Evolutionary conservation across 2,113 vertebrate genomes (phyloP).

Genomic region (Pogonocichla stellata): DNA sequence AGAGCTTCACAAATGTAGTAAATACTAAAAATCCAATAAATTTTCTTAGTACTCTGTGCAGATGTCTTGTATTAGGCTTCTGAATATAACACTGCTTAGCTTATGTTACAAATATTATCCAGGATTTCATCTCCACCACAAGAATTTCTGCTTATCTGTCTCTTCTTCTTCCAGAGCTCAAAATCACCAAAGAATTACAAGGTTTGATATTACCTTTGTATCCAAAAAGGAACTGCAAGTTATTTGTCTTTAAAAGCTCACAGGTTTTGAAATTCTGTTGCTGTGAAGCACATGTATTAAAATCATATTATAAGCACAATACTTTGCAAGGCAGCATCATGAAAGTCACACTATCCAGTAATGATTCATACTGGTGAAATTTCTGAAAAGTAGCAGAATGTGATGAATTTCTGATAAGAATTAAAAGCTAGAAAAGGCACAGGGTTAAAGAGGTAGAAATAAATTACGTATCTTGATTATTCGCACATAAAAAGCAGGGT

Average conservation of each 20-base stretch:
- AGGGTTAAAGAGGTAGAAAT: neutral
- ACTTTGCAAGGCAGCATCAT: neutral
- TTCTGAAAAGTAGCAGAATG: neutral
- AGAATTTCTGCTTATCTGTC: slow-evolving; percentile 5
- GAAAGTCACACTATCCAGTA: neutral
- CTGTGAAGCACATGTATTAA: neutral
- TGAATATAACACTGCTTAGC: neutral
- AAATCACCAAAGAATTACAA: slow-evolving; percentile 18
- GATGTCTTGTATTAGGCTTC: slow-evolving; percentile 48
- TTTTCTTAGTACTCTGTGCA: slow-evolving; percentile 26
- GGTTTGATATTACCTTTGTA: neutral
- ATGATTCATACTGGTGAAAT: neutral
- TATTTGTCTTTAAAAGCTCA: neutral
- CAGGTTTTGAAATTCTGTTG: neutral
- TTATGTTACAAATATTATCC: neutral
- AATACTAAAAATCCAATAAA: slow-evolving; percentile 49
- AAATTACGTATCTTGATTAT: neutral
- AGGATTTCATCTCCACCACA: neutral
- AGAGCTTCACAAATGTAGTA: slow-evolving; percentile 21
- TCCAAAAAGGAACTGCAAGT: neutral
- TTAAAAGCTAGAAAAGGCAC: neutral
- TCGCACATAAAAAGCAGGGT: neutral
- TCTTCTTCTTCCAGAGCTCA: slow-evolving; percentile 15
- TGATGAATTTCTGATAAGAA: neutral
- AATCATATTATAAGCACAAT: neutral